Evolutionary conservation across 2,797 vertebrate genomes (phyloP).

Genomic region (Gadopsis bispinosus): DNA sequence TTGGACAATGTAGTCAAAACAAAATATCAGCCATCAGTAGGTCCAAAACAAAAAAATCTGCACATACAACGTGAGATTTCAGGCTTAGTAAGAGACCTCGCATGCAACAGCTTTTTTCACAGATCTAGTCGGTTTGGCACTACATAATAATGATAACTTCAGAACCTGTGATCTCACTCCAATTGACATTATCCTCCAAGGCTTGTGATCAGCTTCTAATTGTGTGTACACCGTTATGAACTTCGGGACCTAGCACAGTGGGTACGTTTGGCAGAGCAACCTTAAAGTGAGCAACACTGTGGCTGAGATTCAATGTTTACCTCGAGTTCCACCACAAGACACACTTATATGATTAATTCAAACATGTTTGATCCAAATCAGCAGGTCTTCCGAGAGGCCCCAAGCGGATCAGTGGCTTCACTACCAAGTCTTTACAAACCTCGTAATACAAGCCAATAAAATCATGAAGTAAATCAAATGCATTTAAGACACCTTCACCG

Average conservation of each 20-base stretch:
- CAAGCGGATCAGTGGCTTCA: not conserved
- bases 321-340: not conserved
- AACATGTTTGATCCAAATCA: not conserved
- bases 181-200: not conserved
- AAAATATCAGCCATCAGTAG: not conserved
- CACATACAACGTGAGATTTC: not conserved
- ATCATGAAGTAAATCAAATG: not conserved
- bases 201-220: not conserved
- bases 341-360: not conserved
- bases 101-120: not conserved
- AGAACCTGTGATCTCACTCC: constrained; percentile 6
- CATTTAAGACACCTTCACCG: not conserved
- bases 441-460: not conserved
- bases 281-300: not conserved
- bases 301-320: not conserved
- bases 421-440: not conserved
- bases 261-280: not conserved
- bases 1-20: no score
- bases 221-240: not conserved
- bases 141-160: not conserved
- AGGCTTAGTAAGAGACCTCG: not conserved
- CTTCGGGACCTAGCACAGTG: not conserved
- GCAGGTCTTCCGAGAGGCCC: not conserved
- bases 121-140: not conserved
- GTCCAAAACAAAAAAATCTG: not conserved